Base-by-base conservation (phyloP, 2,797 vertebrate species). In the Scyliorhinus canicula region DNA sequence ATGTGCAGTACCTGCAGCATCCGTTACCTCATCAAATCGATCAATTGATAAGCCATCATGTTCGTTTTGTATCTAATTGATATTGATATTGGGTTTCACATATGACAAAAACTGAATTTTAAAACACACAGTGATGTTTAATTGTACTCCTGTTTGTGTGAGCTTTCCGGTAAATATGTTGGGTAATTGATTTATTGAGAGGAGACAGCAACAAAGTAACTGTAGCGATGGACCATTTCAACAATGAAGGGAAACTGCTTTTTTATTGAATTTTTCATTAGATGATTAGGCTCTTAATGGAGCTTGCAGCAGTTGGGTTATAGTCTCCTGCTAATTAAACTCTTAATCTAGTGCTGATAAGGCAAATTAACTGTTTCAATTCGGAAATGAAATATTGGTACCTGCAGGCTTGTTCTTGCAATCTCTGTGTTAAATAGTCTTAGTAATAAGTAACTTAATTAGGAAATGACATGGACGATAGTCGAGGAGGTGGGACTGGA, bases 261-360 rank as follows among this genome's bases (percentile, higher is more conserved):
- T 94, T 74, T 71, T 94, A 94, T 94, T 94, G 93, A 94, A 94
- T 94, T 74, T 71, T 67, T 69, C 93, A 94, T 94, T 71, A 94
- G 65, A 94, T 94, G 93, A 74, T 94, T 94, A 94, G 93, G 47
- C 93, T 50, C 47, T 50, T 94, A 94, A 94, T 94, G 67, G 50
- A 94, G 67, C 93, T 94, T 94, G 69, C 28, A 94, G 65, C 67
- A 74, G 47, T 94, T 31, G 65, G 47, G 67, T 74, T 74, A 74
- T n/a, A 74, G 44, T 69, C 67, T 94, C 50, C 44, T 94, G 67
- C 93, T 74, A 94, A 94, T 94, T 94, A 74, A 94, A 74, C 47
- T 94, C 63, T 69, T 94, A 94, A 94, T 94, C 93, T 52, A 69
- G 57, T 52, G 31, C 93, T 94, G 93, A 94, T 94, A 52, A 74